Evolutionary conservation across 2,113 vertebrate species (phyloP).

Genomic region (Apodemus speciosus): DNA sequence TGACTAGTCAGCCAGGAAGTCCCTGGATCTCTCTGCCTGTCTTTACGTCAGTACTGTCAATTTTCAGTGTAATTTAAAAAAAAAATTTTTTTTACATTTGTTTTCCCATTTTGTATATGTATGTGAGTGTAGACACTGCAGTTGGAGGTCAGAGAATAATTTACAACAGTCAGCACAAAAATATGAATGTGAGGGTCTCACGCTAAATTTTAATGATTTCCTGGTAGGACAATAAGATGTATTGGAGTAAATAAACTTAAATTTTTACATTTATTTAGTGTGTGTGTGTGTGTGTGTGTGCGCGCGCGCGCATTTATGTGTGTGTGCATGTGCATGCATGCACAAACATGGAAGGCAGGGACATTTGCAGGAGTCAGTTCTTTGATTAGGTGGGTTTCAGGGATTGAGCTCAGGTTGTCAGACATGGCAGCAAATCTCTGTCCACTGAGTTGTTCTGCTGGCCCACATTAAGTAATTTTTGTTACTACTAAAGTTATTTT

Average conservation of each 20-base stretch:
- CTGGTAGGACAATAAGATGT: constrained; percentile 11
- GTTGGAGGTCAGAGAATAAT: neutral
- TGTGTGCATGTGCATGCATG: no score
- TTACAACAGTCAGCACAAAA: neutral
- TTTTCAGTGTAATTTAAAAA: neutral
- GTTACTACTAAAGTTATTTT: constrained; percentile 38
- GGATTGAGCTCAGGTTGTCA: neutral
- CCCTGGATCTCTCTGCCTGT: neutral
- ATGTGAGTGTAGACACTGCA: neutral
- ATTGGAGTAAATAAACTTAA: constrained; percentile 32
- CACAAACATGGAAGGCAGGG: neutral
- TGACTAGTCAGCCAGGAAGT: neutral
- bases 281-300: neutral
- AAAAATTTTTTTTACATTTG: neutral
- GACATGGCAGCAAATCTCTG: neutral
- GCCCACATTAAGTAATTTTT: neutral
- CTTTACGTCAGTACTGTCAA: neutral
- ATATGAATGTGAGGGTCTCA: constrained; percentile 15
- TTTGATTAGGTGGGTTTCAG: neutral
- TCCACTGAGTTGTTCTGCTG: neutral
- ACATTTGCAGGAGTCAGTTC: neutral
- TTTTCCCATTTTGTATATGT: neutral
- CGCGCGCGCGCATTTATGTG: neutral
- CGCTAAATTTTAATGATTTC: constrained; percentile 13
- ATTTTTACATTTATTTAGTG: neutral